phyloP scores from a whole-genome alignment of 1,140 invertebrate species.

The Cotesia vestalis region DNA sequence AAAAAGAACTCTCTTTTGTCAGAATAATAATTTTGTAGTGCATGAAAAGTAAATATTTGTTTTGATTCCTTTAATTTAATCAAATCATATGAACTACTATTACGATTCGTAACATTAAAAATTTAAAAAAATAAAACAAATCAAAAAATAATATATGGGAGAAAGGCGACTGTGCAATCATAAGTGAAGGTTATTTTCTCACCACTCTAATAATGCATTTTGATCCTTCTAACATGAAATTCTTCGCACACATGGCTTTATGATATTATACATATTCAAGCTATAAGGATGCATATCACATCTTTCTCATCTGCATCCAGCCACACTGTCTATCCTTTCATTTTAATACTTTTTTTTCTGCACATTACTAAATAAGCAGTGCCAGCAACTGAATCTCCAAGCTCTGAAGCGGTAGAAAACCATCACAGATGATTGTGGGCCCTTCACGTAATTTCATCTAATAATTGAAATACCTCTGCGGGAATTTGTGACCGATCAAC shows the following conservation, averaged over 20 bases:
- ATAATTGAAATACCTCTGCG: conserved; percentile 67
- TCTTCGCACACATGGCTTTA: conserved; percentile 56
- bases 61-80: too few species aligned
- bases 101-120: not conserved
- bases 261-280: conserved; percentile 58
- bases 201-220: conserved; percentile 66
- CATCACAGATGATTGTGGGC: conserved; percentile 67
- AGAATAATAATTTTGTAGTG: too few species aligned
- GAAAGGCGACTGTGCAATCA: conserved; percentile 66
- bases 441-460: conserved; percentile 65
- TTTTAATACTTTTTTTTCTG: conserved; percentile 11
- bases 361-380: conserved; percentile 8
- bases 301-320: not conserved
- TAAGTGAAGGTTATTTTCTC: conserved; percentile 68
- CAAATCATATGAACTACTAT: not conserved
- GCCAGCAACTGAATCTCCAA: conserved; percentile 33
- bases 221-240: conserved; percentile 52
- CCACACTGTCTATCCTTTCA: conserved; percentile 7
- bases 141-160: conserved; percentile 40
- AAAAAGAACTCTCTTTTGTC: too few species aligned
- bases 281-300: conserved; percentile 9
- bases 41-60: too few species aligned
- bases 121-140: conserved; percentile 12
- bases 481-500: conserved; percentile 38
- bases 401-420: conserved; percentile 57